Base-by-base conservation (phyloP, 53 echinoderm and acorn worm species). In the Actinopyga echinites region DNA sequence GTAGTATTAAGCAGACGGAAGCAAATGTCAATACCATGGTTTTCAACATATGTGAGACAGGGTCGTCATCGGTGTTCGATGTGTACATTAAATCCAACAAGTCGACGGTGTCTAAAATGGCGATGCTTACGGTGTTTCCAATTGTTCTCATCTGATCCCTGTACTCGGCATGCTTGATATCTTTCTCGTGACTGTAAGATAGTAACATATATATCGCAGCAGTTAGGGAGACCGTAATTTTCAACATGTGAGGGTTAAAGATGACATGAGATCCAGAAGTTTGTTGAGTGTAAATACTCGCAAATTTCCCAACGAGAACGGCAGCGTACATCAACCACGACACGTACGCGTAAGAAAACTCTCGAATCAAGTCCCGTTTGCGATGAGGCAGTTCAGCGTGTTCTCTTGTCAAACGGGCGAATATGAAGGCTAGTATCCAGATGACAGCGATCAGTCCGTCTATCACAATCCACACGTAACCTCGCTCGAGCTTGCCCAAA, bases 291-390 rank as follows among this genome's bases (percentile, higher is more conserved):
- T 91, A 89, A 64, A 95, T 91, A 20, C 84, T 86, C 25, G 92
- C 82, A 15, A 92, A 35, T 82, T 95, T 95, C 8, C 92, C 91
- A 4, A 95, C 79, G 34, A 95, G 90, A 19, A 95, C 95, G 35
- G 89, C 87, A 24, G 95, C 82, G 58, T 95, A 95, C 74, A 95
- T 64, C 24, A 95, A 79, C 95, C 95, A 95, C 56, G 92, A 95
- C 17, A 86, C 80, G 54, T 95, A 95, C 29, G 95, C 95, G 64
- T 89, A 92, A 0, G 91, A 91, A 21, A 95, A 80, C 65, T 95
- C 95, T 20, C 75, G 55, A 11, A 89, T 67, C 15, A 95, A 56
- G 23, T 95, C 87, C 30, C 85, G 32, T 53, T 85, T 75, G 31
- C 74, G 87, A 6, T 69, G 82, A 28, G 95, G 95, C 22, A 92